Base-by-base conservation (phyloP, 2,888 invertebrate species). In the Venustoraphidia nigricollis region DNA sequence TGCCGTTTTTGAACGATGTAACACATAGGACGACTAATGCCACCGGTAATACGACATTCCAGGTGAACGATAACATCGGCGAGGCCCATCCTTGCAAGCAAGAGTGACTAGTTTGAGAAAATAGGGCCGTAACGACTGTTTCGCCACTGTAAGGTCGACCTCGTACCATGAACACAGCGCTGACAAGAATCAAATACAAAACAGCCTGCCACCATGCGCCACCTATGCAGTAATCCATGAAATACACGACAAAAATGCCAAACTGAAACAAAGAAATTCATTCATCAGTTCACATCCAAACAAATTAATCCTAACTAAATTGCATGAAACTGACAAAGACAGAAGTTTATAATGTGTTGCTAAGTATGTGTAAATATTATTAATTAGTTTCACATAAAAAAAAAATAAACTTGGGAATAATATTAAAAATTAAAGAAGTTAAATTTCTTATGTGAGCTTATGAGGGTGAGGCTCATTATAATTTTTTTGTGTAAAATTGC, bases 181-280 rank as follows among this genome's bases (percentile, higher is more conserved):
- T 75, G 44, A 85, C 77, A 62, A 88, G 76, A 41, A 83, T 69
- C 43, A 86, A 71, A 63, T 90, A 86, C 40, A 90, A 68, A 47
- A 83, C 73, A 62, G 88, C 79, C 49, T 91, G 76, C 83, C 89
- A 90, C 92, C 93, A 93, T 4, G 81, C 73, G 5, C 89, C 89
- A 11, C 87, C 86, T 59, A 90, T 72, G 27, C 82, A 78, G 62
- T 85, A 84, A 67, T 92, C 93, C 62, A 90, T 65, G 64, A 87
- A 89, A 64, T 91, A 90, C 3, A 91, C 79, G 45, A 89, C 76
- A 50, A 77, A 77, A 52, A 90, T 81, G 17, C 91, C 91, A 59
- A 83, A 72, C 83, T 79, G 61, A 8, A 66, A 68, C 10, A 27
- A 42, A 52, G 46, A 51, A 27, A 27, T 27, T n/a, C n/a, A n/a